Evolutionary conservation across 1,140 invertebrate genomes (phyloP), one percentile per base, ranked within the genome.

Genomic region (Anagrus nilaparvatae): DNA sequence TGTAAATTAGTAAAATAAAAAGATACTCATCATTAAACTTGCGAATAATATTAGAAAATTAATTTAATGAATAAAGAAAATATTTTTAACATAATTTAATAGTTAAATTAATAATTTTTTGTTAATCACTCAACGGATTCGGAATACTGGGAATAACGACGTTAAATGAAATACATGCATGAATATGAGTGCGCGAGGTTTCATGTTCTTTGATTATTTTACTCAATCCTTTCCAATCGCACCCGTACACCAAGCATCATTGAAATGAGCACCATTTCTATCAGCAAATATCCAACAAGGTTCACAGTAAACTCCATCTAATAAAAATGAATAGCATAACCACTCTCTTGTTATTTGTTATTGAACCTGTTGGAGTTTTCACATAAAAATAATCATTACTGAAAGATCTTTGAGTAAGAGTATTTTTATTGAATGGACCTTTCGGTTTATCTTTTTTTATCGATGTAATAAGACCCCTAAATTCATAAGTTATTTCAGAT

Each of bases 91-190:
- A n/a, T n/a, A n/a, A n/a, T n/a, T n/a, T n/a, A n/a, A n/a, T n/a
- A n/a, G n/a, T n/a, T n/a, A n/a, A n/a, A n/a, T n/a, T n/a, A n/a
- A n/a, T n/a, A n/a, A n/a, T n/a, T n/a, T n/a, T n/a, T n/a, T n/a
- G n/a, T n/a, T n/a, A n/a, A n/a, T n/a, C n/a, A n/a, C n/a, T n/a
- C n/a, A n/a, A n/a, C n/a, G n/a, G n/a, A n/a, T n/a, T n/a, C n/a
- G n/a, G n/a, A n/a, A n/a, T n/a, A n/a, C n/a, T n/a, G n/a, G n/a
- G n/a, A n/a, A n/a, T 23, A 31, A 47, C 51, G 35, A 44, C 24
- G 35, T 52, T 48, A 34, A 44, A 51, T 30, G 43, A 30, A 39
- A 47, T 44, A 38, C 49, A 58, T 30, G 54, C 50, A 43, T 55
- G 32, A 16, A 43, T 20, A 51, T 58, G 51, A 33, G 32, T 28